Evolutionary conservation across 2,113 vertebrate genomes (phyloP), one percentile per base, ranked within the genome.

Genomic region (Mus spicilegus): DNA sequence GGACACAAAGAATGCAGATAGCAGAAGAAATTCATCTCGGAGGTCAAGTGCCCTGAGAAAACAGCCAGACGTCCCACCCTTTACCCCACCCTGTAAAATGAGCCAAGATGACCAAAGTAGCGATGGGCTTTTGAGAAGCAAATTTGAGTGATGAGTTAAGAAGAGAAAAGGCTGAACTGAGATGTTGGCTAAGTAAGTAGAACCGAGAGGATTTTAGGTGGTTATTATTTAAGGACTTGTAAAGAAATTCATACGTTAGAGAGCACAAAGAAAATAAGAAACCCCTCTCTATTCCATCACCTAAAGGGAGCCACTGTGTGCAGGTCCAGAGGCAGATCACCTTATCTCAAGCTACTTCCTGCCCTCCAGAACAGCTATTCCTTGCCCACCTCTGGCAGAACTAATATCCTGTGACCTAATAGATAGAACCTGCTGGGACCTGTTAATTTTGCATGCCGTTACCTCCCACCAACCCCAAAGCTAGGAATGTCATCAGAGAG

Each of bases 1-100:
- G 75, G 65, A 87, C 33, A 94, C 56, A 91, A 95, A 93, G 49
- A 80, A 84, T 63, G 93, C 86, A 89, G 96, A 78, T 54, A 95
- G 88, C 69, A 86, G 84, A 95, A 94, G 73, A 84, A 91, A 20
- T 1, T 63, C 82, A 19, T 19, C 76, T 78, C 61, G 73, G 91
- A 91, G 28, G 75, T 51, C 70, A 22, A 24, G 39, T 46, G 30
- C 17, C 28, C 11, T 26, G 8, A 13, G 36, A 51, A 92, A 85
- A 65, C 3, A 77, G 46, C n/a, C 51, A 72, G 54, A 28, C n/a
- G 65, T 7, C 30, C 58, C 46, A 39, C 13, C 77, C 76, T 70
- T 94, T 72, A 14, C 65, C 30, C 65, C 28, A 69, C 36, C 73
- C 77, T 81, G 65, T 42, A 69, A 77, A 76, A 77, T 63, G 63